A percentile compares a stretch with the other conserved stretches of the same genome.
These are phyloP conservation scores for Paramormyrops kingsleyae DNA, from an alignment of 2,113 vertebrate species.

Conservation along the genomic window DNA sequence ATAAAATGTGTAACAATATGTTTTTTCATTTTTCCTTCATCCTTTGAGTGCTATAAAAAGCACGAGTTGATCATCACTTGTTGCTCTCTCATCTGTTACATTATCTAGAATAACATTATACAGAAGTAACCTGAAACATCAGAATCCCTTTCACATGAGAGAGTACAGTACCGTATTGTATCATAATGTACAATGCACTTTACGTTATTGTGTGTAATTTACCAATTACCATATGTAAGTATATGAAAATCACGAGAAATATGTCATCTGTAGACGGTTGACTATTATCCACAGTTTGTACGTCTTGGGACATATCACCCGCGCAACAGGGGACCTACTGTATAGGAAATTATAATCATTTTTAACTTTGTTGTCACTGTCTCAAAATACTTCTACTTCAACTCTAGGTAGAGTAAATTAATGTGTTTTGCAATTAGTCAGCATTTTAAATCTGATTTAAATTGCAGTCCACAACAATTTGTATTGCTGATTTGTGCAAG, in stretches of 20 bases:
- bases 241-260: background rate
- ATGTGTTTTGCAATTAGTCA: background rate
- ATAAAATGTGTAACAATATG: too few relatives aligned
- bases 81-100: background rate
- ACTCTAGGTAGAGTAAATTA: background rate
- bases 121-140: background rate
- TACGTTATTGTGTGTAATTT: background rate
- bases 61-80: background rate
- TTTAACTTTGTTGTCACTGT: background rate
- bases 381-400: background rate
- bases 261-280: background rate
- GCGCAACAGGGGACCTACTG: background rate
- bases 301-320: background rate
- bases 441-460: background rate
- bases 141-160: background rate
- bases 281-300: background rate
- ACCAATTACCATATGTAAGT: background rate
- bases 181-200: background rate
- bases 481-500: background rate
- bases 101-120: too few relatives aligned
- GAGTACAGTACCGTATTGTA: background rate
- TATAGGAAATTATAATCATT: background rate
- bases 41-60: background rate
- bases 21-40: background rate
- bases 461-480: background rate